These are phyloP conservation scores for Gadus macrocephalus DNA, from an alignment of 2,113 vertebrate species.

Conservation along the genomic window DNA sequence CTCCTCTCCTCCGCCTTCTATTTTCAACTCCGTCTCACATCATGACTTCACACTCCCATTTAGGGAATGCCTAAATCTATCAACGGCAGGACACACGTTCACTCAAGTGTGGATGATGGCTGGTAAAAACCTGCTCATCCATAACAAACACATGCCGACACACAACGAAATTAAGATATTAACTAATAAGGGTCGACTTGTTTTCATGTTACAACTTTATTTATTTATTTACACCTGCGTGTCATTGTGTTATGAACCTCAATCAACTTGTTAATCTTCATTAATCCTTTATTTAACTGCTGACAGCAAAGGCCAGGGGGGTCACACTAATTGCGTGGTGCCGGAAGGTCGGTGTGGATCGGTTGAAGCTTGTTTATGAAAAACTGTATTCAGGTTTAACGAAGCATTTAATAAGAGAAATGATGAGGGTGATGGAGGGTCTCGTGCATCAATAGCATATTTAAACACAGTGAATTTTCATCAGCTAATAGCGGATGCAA, in stretches of 20 bases:
- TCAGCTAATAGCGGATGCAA: too few relatives aligned
- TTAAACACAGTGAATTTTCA: slow-evolving; percentile 15
- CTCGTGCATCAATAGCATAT: slow-evolving; percentile 28
- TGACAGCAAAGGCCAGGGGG: slow-evolving; percentile 16
- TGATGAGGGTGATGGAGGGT: slow-evolving; percentile 27
- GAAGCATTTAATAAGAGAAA: slow-evolving; percentile 23
- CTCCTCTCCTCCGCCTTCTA: slow-evolving; percentile 1
- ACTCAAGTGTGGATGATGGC: too few relatives aligned
- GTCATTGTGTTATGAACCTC: neutral
- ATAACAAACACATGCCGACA: neutral
- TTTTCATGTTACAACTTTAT: neutral
- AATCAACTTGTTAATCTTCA: slow-evolving; percentile 8
- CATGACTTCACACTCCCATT: too few relatives aligned
- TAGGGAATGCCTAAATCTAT: too few relatives aligned
- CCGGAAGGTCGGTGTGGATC: slow-evolving; percentile 27
- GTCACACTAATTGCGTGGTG: slow-evolving; percentile 23
- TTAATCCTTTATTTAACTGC: slow-evolving; percentile 7
- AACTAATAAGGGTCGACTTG: neutral
- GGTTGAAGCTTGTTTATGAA: slow-evolving; percentile 19
- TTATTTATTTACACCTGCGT: neutral
- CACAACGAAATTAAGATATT: neutral
- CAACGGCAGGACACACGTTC: too few relatives aligned
- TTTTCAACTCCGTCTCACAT: neutral
- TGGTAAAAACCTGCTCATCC: too few relatives aligned
- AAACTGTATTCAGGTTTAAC: slow-evolving; percentile 23